These are phyloP conservation scores for Manis pentadactyla DNA, from an alignment of 2,797 vertebrate species.

Conservation along the genomic window DNA sequence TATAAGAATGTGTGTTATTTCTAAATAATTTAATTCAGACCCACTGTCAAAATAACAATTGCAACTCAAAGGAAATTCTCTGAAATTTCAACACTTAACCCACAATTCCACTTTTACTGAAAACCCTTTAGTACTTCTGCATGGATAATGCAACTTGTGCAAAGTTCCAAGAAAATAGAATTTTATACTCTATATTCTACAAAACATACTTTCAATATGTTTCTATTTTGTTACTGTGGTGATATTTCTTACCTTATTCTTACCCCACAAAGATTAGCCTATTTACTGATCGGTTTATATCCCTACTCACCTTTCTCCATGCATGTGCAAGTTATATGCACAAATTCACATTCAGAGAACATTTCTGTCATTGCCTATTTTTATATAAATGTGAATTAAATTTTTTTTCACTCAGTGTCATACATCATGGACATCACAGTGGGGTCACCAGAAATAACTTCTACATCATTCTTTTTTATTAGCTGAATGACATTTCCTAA, in stretches of 20 bases:
- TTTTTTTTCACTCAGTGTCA: background rate
- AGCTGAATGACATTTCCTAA: background rate
- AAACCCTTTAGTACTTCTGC: background rate
- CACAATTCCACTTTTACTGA: background rate
- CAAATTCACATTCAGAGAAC: background rate
- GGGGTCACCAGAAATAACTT: background rate
- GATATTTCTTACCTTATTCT: background rate
- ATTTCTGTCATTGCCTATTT: background rate
- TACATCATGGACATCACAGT: background rate
- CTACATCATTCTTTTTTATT: background rate
- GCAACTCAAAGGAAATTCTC: background rate
- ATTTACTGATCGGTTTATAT: background rate
- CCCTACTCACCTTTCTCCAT: background rate
- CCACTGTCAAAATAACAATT: background rate
- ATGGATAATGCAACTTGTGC: background rate
- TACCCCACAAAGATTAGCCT: background rate
- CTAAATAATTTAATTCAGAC: background rate
- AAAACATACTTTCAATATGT: background rate
- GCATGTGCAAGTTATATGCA: background rate
- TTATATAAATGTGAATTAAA: background rate
- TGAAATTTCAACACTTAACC: background rate
- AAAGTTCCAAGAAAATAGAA: background rate
- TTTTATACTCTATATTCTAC: background rate
- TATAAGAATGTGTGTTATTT: background rate
- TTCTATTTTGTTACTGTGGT: background rate